phyloP scores from a whole-genome alignment of 2,797 vertebrate genomes.

The Melanotaenia maccullochi region DNA sequence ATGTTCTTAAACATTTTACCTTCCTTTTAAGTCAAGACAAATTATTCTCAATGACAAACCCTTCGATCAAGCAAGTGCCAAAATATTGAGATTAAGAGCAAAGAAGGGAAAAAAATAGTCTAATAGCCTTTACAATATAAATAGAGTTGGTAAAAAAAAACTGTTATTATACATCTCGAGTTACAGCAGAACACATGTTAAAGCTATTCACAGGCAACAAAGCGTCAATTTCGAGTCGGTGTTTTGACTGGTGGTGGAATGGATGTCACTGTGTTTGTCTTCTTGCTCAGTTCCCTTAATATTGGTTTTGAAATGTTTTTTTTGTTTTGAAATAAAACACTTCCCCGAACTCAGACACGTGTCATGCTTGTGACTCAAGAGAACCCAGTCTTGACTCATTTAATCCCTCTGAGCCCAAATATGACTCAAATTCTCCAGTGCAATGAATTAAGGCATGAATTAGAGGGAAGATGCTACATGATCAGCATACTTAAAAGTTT shows the following conservation, averaged over 20 bases:
- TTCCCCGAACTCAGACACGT: conserved; percentile 19
- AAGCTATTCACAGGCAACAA: conserved; percentile 57
- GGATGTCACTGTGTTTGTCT: conserved; percentile 32
- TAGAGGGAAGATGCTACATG: not conserved
- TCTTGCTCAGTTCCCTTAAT: conserved; percentile 14
- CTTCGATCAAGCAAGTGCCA: conserved; percentile 45
- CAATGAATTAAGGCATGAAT: not conserved
- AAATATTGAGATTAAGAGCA: conserved; percentile 53
- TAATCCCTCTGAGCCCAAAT: not conserved
- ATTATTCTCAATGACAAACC: conserved; percentile 70
- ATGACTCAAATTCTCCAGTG: not conserved
- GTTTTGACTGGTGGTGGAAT: conserved; percentile 55
- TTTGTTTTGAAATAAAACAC: conserved; percentile 46
- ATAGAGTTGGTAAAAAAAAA: conserved; percentile 52
- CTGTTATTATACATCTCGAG: conserved; percentile 59
- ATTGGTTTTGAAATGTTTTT: conserved; percentile 33
- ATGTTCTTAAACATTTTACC: conserved; percentile 74
- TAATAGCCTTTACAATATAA: conserved; percentile 63
- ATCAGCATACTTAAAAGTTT: not conserved
- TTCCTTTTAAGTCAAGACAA: conserved; percentile 58
- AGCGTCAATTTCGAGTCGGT: conserved; percentile 51
- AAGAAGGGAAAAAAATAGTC: conserved; percentile 47
- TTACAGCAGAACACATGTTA: conserved; percentile 59
- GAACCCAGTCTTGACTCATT: not conserved
- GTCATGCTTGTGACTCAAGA: conserved; percentile 23